These are phyloP conservation scores for Lonchura striata DNA, from an alignment of 2,113 vertebrate genomes.

Conservation along the genomic window DNA sequence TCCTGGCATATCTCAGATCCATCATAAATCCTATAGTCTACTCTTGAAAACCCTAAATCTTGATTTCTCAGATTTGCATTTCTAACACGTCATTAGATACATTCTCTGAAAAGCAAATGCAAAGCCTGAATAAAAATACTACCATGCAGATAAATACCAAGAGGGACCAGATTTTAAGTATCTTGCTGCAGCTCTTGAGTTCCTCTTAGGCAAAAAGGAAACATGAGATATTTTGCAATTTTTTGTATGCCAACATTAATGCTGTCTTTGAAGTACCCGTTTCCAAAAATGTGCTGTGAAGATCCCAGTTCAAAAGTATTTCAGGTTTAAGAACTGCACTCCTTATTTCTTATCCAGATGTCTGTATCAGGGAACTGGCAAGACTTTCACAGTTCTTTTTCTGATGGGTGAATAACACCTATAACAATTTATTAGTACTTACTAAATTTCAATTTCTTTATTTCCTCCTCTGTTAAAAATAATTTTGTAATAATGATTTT, in stretches of 20 bases:
- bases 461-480: constrained; percentile 15
- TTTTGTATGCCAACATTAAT: neutral
- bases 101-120: neutral
- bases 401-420: neutral
- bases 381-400: neutral
- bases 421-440: constrained; percentile 9
- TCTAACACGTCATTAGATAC: neutral
- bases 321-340: neutral
- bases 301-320: neutral
- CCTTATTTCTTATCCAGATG: neutral
- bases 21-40: neutral
- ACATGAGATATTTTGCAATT: neutral
- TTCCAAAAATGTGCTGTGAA: neutral
- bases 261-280: neutral
- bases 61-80: neutral
- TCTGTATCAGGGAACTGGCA: neutral
- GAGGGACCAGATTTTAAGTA: neutral
- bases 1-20: neutral
- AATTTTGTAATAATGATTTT: constrained; percentile 8
- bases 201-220: neutral
- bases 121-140: neutral
- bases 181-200: neutral
- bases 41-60: neutral
- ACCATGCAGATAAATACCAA: neutral
- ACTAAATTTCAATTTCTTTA: neutral